Percentiles rank a stretch among this genome's conserved stretches.
Conservation (phyloP, 2,888 invertebrate genomes). For the Leucozona laternaria region DNA sequence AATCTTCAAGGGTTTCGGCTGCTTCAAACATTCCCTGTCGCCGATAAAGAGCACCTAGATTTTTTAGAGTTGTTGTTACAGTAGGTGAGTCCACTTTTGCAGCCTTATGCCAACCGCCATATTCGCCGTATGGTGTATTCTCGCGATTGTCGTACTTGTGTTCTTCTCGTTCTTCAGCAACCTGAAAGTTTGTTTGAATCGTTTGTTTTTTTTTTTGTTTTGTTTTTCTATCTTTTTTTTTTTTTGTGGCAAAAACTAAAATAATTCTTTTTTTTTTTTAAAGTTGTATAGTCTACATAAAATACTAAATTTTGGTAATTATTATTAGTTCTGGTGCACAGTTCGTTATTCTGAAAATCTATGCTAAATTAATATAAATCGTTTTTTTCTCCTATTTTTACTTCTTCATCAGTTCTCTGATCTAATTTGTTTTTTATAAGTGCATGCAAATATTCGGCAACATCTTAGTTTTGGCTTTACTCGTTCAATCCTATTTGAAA, state of each 20-base stretch:
- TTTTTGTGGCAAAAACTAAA: constrained; percentile 5
- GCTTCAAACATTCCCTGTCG: constrained; percentile 99
- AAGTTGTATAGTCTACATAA: neutral
- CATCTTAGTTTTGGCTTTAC: neutral
- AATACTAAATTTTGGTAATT: neutral
- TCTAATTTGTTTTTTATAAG: too few species aligned
- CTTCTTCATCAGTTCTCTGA: neutral
- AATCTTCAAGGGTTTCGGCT: constrained; percentile 99
- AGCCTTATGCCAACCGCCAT: constrained; percentile 99
- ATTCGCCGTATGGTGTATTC: constrained; percentile 93
- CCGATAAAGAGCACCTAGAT: constrained; percentile 98
- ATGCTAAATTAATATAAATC: neutral
- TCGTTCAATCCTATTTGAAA: neutral
- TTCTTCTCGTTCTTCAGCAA: constrained; percentile 99
- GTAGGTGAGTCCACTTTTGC: constrained; percentile 99
- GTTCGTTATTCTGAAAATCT: neutral
- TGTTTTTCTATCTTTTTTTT: constrained; percentile 20
- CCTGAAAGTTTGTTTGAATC: constrained; percentile 88
- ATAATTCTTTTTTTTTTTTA: neutral
- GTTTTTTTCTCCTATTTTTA: neutral
- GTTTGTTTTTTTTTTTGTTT: constrained; percentile 40
- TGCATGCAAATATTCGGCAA: neutral
- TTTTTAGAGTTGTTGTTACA: constrained; percentile 98
- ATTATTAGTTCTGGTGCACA: neutral
- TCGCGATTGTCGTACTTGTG: constrained; percentile 95